Base-by-base conservation (phyloP, 1,140 invertebrate species). In the Trigoniulus corallinus region DNA sequence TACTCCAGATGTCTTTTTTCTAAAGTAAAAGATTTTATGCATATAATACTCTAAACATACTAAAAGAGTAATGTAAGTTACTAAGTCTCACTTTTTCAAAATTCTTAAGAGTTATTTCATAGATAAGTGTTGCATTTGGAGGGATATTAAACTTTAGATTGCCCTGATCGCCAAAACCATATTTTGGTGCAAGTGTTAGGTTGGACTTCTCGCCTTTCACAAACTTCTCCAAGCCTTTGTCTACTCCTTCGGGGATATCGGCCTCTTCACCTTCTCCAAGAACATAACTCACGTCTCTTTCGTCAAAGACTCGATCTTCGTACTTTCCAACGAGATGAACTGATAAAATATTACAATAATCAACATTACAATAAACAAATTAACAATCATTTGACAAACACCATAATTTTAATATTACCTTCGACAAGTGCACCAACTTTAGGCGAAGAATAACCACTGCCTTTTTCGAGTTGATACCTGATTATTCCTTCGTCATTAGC, bases 191-290 rank as follows among this genome's bases (percentile, higher is more conserved):
- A 25, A 96, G 74, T 47, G 74, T 75, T 4, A 97, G 59, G 43
- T 67, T 66, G 1, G 86, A 84, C 51, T 77, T 82, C 68, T 98
- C 92, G 3, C 76, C 79, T 54, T 77, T 75, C 55, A 79, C 81
- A 64, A 97, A 89, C 60, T 80, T 84, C 54, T 80, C 75, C 1
- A 97, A 59, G 0, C 86, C 88, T 54, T 74, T 72, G 64, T 98
- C 93, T 18, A 98, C 62, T 1, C 89, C 93, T 37, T 80, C 73
- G 20, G 87, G 74, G 18, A 98, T 67, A 53, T 79, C 78, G 40
- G 66, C 63, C 51, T 84, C 80, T 47, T 67, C 72, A 20, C 84
- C 89, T 69, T 96, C 92, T 0, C 91, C 91, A n/a, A 95, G 67
- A 29, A 67, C 65, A 64, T 95, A 97, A 40, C 78, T 74, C 0